phyloP scores from a whole-genome alignment of 2,113 vertebrate species.

The Desmodus rotundus region DNA sequence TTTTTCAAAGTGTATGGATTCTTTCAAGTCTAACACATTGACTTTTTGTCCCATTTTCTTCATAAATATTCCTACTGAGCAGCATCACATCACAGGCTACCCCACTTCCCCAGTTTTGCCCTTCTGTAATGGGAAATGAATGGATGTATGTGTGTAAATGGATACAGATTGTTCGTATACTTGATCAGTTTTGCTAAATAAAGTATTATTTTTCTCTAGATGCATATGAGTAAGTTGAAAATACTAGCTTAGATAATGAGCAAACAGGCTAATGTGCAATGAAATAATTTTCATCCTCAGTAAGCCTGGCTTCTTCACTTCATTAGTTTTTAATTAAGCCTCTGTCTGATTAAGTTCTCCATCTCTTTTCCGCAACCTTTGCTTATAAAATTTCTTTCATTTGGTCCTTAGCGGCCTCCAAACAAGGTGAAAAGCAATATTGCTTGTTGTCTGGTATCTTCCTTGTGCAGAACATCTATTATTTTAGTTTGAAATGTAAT shows the following conservation, averaged over 20 bases:
- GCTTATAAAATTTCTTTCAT: slow-evolving; percentile 43
- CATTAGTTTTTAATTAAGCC: slow-evolving; percentile 77
- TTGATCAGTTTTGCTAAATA: slow-evolving; percentile 61
- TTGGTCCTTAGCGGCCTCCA: neutral
- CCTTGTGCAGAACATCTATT: neutral
- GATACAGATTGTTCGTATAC: neutral
- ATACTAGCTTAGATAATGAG: slow-evolving; percentile 50
- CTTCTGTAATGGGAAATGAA: neutral
- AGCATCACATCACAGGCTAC: neutral
- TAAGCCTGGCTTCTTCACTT: slow-evolving; percentile 59
- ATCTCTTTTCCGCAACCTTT: slow-evolving; percentile 42
- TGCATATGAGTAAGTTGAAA: slow-evolving; percentile 47
- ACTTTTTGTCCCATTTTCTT: neutral
- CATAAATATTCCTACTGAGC: slow-evolving; percentile 17
- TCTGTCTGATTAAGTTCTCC: slow-evolving; percentile 67
- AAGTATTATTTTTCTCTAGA: slow-evolving; percentile 66
- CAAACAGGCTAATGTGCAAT: slow-evolving; percentile 56
- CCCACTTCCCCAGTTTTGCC: neutral
- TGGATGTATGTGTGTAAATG: neutral
- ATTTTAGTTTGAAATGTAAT: slow-evolving; percentile 1
- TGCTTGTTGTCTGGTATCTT: neutral
- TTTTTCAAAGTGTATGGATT: neutral
- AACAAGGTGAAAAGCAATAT: neutral
- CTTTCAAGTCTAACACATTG: neutral
- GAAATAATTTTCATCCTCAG: slow-evolving; percentile 63